Conservation (phyloP, 64 coral and sea anemone genomes). For the Dendrophyllia cribrosa region DNA sequence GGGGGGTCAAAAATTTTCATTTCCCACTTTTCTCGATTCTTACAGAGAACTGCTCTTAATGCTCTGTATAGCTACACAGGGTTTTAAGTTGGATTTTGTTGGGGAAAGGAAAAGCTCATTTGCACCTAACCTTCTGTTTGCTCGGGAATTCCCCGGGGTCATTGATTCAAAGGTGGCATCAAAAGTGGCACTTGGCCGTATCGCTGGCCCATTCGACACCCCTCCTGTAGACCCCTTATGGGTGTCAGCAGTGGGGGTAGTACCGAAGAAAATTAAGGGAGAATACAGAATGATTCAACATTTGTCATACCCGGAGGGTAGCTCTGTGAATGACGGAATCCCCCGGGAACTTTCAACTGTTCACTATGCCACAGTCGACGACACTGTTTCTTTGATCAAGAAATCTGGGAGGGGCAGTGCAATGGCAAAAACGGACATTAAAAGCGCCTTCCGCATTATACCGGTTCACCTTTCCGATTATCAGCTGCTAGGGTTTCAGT, state of each 20-base stretch:
- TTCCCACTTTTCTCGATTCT: too few species aligned
- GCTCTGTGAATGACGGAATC: neutral
- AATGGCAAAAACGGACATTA: slow-evolving; percentile 7
- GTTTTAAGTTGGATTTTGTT: too few species aligned
- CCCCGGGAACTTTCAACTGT: neutral
- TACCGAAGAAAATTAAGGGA: slow-evolving; percentile 1
- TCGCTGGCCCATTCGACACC: neutral
- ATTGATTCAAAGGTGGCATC: too few species aligned
- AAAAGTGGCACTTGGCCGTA: too few species aligned
- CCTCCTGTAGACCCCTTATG: slow-evolving; percentile 6
- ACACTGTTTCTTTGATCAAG: slow-evolving; percentile 7
- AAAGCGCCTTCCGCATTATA: neutral
- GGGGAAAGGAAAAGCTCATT: too few species aligned
- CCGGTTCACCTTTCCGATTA: neutral
- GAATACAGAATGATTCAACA: neutral
- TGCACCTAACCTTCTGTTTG: too few species aligned
- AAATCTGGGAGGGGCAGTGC: neutral
- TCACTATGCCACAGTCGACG: slow-evolving; percentile 10
- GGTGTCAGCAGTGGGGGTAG: neutral
- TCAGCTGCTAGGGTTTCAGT: too few species aligned
- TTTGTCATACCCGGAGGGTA: too few species aligned
- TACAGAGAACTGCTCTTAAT: too few species aligned
- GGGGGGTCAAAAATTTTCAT: too few species aligned
- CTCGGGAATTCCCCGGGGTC: too few species aligned
- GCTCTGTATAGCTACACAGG: neutral